Evolutionary conservation across 2,797 vertebrate species (phyloP), one percentile per base, ranked within the genome.

Genomic region (Alectoris magna): DNA sequence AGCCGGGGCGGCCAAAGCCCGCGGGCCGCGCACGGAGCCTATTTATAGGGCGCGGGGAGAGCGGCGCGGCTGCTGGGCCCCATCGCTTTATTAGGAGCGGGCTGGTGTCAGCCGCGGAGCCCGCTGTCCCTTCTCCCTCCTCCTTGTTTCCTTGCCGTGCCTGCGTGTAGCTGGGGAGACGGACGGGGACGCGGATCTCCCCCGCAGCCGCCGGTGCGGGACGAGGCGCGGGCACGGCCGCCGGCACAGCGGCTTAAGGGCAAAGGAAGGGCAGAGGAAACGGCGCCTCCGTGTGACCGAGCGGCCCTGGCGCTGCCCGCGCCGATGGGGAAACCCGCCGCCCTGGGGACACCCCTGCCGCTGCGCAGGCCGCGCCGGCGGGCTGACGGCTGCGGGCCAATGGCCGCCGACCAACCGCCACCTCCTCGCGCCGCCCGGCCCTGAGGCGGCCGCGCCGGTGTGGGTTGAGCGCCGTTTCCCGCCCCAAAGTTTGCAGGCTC

Each of bases 41-140:
- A 98, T 98, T 98, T 99, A 99, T 98, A 98, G 98, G 95, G 96
- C 62, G 94, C 59, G 76, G 91, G 95, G 93, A 95, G 84, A 91
- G 95, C 84, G 46, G 69, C 68, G 93, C 93, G 94, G 96, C 92
- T 95, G 95, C 96, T 91, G 84, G 53, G 97, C 97, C 97, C 97
- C 98, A 98, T 98, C 92, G 92, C 99, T 99, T 98, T 98, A 98
- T 99, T 98, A 98, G 98, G 98, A 91, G 91, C 97, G 95, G 83
- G 91, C 82, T 93, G 92, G 39, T 59, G 91, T 88, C 53, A 91
- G 94, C 81, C 7, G 27, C 49, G 79, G 5, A 34, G 46, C 34
- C 8, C 29, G 38, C 46, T 84, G 44, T 46, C 51, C 31, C 29
- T 55, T 75, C 44, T 36, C 22, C 70, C 22, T 14, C 74, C 6